Evolutionary conservation across 35 echinoderm and acorn worm species (phyloP).

Genomic region (Eucidaris tribuloides): DNA sequence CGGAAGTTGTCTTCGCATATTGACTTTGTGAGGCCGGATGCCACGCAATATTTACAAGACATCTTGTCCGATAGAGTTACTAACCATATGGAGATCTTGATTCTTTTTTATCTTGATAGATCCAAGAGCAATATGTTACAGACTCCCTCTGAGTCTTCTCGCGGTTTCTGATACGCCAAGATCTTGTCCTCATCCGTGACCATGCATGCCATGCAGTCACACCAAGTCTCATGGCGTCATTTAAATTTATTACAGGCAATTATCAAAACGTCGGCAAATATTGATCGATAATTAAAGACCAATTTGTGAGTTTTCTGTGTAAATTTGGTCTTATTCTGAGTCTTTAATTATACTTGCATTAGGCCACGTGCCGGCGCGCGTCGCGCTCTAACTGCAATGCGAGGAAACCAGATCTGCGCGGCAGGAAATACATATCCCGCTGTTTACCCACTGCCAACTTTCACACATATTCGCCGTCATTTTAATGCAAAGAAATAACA

Average conservation of each 20-base stretch:
- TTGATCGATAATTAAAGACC: slow-evolving; percentile 73
- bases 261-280: slow-evolving; percentile 60
- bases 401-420: neutral
- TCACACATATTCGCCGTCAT: slow-evolving; percentile 32
- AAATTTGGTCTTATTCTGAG: slow-evolving; percentile 26
- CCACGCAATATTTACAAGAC: too few species aligned
- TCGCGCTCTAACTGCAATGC: slow-evolving; percentile 10
- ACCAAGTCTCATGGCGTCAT: slow-evolving; percentile 10
- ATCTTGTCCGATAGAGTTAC: neutral
- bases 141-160: neutral
- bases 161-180: neutral
- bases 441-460: slow-evolving; percentile 22
- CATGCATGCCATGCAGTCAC: slow-evolving; percentile 40
- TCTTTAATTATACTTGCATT: slow-evolving; percentile 50
- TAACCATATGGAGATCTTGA: slow-evolving; percentile 14
- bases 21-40: too few species aligned
- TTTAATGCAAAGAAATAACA: slow-evolving; percentile 54
- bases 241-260: slow-evolving; percentile 62
- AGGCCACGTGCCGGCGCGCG: slow-evolving; percentile 42
- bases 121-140: slow-evolving; percentile 20
- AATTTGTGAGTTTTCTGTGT: slow-evolving; percentile 53
- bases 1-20: too few species aligned
- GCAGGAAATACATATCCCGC: slow-evolving; percentile 3
- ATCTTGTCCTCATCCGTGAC: slow-evolving; percentile 30
- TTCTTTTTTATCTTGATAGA: slow-evolving; percentile 1